Percentiles rank a stretch among this genome's conserved stretches.
Evolutionary conservation across 2,113 vertebrate genomes (phyloP).

Genomic region (Oncorhynchus masou): DNA sequence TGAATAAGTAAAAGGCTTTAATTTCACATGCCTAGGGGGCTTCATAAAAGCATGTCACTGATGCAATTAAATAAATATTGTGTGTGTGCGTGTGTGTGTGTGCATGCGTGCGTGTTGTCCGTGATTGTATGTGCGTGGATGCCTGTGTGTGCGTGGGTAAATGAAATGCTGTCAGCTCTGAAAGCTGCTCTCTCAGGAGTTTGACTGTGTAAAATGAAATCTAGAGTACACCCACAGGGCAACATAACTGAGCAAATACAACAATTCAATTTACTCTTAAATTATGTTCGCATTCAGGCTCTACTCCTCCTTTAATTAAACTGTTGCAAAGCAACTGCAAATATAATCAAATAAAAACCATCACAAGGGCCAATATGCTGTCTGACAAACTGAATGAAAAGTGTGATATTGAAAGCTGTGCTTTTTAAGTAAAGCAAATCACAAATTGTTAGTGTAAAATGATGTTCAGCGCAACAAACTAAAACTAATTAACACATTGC

Average conservation of each 20-base stretch:
- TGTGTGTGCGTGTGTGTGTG: not conserved
- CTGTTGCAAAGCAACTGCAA: slow-evolving; percentile 48
- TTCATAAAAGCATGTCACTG: slow-evolving; percentile 67
- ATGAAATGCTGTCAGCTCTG: slow-evolving; percentile 63
- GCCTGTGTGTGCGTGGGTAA: not conserved
- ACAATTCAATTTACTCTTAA: slow-evolving; percentile 72
- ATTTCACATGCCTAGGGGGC: slow-evolving; percentile 59
- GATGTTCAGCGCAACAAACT: slow-evolving; percentile 56
- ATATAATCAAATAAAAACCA: slow-evolving; percentile 65
- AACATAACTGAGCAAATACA: slow-evolving; percentile 64
- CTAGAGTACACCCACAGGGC: slow-evolving; percentile 62
- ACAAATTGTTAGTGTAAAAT: slow-evolving; percentile 60
- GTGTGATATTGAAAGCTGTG: slow-evolving; percentile 41
- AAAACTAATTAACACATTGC: slow-evolving; percentile 54
- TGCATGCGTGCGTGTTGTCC: not conserved
- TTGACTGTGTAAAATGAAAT: slow-evolving; percentile 55
- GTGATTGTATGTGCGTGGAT: slow-evolving; percentile 14
- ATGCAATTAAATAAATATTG: slow-evolving; percentile 50
- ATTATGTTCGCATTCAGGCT: slow-evolving; percentile 57
- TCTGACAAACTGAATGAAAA: slow-evolving; percentile 51
- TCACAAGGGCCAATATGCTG: slow-evolving; percentile 57
- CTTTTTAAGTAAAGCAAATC: slow-evolving; percentile 42
- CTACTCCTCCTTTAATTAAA: slow-evolving; percentile 69
- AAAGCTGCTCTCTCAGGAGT: slow-evolving; percentile 58
- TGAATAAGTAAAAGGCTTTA: slow-evolving; percentile 64